A percentile compares a stretch with the other conserved stretches of the same genome.
Conservation (phyloP, 1,140 invertebrate genomes). For the Heliconius melpomene region DNA sequence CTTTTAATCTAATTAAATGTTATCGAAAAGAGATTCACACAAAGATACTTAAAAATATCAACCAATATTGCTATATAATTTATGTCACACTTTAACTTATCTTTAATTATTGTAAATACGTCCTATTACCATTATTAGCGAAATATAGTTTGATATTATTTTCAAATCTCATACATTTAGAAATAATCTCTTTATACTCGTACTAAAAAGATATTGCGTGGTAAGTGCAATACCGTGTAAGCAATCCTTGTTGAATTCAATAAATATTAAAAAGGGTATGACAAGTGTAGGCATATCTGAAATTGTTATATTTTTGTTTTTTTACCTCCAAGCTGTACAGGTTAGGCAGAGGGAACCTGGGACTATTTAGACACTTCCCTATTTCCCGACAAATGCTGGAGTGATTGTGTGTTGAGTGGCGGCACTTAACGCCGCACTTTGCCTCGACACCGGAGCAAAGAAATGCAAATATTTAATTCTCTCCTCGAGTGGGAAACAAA, state of each 20-base stretch:
- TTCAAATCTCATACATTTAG: slow-evolving; percentile 1
- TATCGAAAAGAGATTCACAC: neutral
- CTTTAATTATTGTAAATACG: neutral
- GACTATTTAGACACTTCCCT: too few relatives aligned
- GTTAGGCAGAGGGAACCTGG: too few relatives aligned
- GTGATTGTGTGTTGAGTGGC: too few relatives aligned
- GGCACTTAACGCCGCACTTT: too few relatives aligned
- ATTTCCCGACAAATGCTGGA: too few relatives aligned
- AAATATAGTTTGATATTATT: slow-evolving; percentile 2
- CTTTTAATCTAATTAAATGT: neutral
- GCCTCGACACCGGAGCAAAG: too few relatives aligned
- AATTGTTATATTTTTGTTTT: neutral
- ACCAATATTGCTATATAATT: too few relatives aligned
- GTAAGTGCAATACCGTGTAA: slow-evolving; percentile 18
- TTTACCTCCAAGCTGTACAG: too few relatives aligned
- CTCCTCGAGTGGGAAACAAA: too few relatives aligned
- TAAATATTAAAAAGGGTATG: slow-evolving; percentile 4
- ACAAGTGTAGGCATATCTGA: neutral
- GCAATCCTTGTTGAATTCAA: neutral
- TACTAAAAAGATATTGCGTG: neutral
- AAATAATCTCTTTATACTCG: slow-evolving; percentile 2
- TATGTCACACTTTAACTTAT: neutral
- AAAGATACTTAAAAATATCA: neutral
- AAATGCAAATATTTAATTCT: too few relatives aligned
- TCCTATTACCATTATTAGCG: neutral